Evolutionary conservation across 2,888 invertebrate genomes (phyloP).

Genomic region (Conus canariensis): DNA sequence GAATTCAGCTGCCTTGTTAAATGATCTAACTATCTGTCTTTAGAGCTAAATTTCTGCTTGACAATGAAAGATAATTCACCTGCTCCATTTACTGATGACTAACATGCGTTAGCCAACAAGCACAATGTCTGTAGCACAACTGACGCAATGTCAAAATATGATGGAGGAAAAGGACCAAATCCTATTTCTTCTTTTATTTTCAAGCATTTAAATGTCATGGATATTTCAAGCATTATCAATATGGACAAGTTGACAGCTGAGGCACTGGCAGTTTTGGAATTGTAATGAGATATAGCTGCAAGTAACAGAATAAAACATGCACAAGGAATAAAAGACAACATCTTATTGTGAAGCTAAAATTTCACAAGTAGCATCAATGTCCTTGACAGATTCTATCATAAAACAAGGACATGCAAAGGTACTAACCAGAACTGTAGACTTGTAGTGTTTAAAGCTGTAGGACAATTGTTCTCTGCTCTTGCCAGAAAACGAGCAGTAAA

Average conservation of each 20-base stretch:
- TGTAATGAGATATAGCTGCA: background rate
- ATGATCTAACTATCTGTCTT: too few relatives aligned
- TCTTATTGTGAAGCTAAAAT: background rate
- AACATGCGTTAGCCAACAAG: too few relatives aligned
- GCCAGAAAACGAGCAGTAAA: background rate
- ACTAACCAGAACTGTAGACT: too few relatives aligned
- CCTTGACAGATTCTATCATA: background rate
- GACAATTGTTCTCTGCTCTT: background rate
- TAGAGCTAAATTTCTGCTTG: too few relatives aligned
- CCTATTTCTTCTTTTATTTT: too few relatives aligned
- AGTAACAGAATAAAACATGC: background rate
- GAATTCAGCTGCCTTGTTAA: too few relatives aligned
- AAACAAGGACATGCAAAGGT: background rate
- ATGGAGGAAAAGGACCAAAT: too few relatives aligned
- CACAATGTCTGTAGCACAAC: too few relatives aligned
- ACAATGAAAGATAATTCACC: too few relatives aligned
- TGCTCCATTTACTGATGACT: too few relatives aligned
- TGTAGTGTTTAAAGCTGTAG: background rate
- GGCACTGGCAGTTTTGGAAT: background rate
- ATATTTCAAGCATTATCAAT: background rate
- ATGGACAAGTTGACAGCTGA: background rate
- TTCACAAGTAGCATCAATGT: background rate
- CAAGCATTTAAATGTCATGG: background rate
- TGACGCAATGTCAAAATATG: too few relatives aligned
- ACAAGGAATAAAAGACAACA: background rate